Base-by-base conservation (phyloP, 2,113 vertebrate species). In the Zosterops borbonicus region DNA sequence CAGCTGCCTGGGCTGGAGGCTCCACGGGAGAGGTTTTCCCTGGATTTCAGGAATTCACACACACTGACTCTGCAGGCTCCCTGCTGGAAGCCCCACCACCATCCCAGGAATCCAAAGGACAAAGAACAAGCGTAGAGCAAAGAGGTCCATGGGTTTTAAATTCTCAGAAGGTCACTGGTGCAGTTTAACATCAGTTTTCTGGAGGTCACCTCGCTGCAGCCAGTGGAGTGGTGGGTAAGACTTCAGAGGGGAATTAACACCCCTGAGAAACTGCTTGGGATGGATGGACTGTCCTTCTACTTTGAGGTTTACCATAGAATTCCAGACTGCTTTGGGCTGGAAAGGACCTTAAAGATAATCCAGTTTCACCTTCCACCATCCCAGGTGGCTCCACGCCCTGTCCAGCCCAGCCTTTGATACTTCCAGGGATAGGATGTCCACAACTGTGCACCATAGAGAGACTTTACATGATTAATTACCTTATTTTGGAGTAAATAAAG, bases 1-100 rank as follows among this genome's bases (percentile, higher is more conserved):
- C 86, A 52, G 69, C 60, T 35, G 60, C 10, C 59, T 15, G 50
- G 11, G 19, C n/a, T 14, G 67, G 8, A 53, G 86, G 5, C 50
- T 42, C 4, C 20, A 68, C 6, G 7, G 28, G 31, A 14, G 21
- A 46, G 29, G 9, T 25, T 55, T 37, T 7, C 50, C 15, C 33
- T 10, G 41, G 9, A 11, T 22, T 67, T 27, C 59, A 39, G 6
- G 2, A 11, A 23, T 5, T 35, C 4, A 11, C 20, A 5, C 6
- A 8, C 49, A 23, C 21, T 2, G 0, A 0, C 7, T 33, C 15
- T 19, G 25, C 4, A 33, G 49, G 46, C 53, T 27, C 22, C 0
- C 2, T 49, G n/a, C 71, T 14, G 31, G 71, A 69, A 42, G 44
- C 49, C 3, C 4, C 20, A 16, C 2, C 8, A n/a, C 6, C 9